Conservation (phyloP, 2,797 vertebrate genomes). For the Muraenolepis orangiensis region DNA sequence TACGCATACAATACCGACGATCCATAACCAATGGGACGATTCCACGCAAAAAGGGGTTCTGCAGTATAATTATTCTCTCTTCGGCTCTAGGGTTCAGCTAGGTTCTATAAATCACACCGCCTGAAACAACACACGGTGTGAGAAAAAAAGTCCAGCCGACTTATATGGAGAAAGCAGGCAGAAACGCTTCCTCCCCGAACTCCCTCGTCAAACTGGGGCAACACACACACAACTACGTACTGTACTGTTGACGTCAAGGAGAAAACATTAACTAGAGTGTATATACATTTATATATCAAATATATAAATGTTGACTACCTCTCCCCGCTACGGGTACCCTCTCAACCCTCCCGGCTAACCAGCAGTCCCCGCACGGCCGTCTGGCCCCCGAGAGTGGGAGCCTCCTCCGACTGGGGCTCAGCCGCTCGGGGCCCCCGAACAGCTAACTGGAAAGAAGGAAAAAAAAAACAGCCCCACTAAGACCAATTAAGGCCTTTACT, state of each 20-base stretch:
- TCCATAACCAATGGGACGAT: slow-evolving; percentile 27
- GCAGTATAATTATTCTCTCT: not conserved
- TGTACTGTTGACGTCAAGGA: slow-evolving; percentile 78
- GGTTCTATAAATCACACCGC: not conserved
- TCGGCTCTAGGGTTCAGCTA: not conserved
- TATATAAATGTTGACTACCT: slow-evolving; percentile 86
- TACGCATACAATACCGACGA: slow-evolving; percentile 60
- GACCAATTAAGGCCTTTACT: slow-evolving; percentile 99
- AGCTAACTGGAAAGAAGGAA: slow-evolving; percentile 74
- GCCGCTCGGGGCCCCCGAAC: slow-evolving; percentile 56
- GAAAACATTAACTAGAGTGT: slow-evolving; percentile 95
- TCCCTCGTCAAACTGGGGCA: slow-evolving; percentile 68
- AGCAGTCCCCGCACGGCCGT: slow-evolving; percentile 52
- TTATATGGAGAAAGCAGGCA: slow-evolving; percentile 58
- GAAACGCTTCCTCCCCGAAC: slow-evolving; percentile 27
- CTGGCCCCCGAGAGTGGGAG: slow-evolving; percentile 77
- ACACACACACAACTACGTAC: slow-evolving; percentile 60
- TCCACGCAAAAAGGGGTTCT: not conserved
- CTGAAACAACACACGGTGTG: not conserved
- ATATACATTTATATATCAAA: slow-evolving; percentile 81
- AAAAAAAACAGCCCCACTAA: slow-evolving; percentile 86
- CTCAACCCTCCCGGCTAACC: slow-evolving; percentile 55
- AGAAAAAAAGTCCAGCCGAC: slow-evolving; percentile 73
- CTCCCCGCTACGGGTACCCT: slow-evolving; percentile 56
- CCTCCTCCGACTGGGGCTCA: slow-evolving; percentile 76